Percentiles rank a stretch among this genome's conserved stretches.
These are phyloP conservation scores for Idris sp. DNA, from an alignment of 1,140 invertebrate genomes.

Conservation along the genomic window DNA sequence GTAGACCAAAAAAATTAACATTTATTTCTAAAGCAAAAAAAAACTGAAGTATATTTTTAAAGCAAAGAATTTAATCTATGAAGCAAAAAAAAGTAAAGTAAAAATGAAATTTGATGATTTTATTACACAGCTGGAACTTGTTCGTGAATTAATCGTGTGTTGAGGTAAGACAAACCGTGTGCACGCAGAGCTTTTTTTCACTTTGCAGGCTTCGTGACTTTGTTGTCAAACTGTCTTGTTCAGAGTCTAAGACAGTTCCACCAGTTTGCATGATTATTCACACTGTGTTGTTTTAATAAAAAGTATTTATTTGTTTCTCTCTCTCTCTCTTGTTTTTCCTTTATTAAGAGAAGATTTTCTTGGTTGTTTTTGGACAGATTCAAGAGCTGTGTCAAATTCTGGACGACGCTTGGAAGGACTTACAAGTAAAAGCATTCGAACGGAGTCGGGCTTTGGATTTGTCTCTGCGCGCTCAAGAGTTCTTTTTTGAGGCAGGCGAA, in stretches of 20 bases:
- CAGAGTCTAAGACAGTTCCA: too few species aligned
- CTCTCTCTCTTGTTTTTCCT: too few species aligned
- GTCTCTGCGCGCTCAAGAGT: constrained; percentile 92
- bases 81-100: too few species aligned
- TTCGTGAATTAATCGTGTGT: constrained; percentile 62
- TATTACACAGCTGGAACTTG: constrained; percentile 74
- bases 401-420: constrained; percentile 83
- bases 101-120: constrained; percentile 43
- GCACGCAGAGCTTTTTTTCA: constrained; percentile 58
- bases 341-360: constrained; percentile 2
- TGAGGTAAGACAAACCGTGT: constrained; percentile 69
- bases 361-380: constrained; percentile 80
- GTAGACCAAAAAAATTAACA: too few species aligned
- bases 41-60: too few species aligned
- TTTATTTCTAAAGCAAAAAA: too few species aligned
- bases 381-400: constrained; percentile 83
- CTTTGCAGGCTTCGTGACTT: constrained; percentile 9
- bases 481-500: constrained; percentile 93
- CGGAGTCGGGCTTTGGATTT: constrained; percentile 89
- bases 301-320: too few species aligned
- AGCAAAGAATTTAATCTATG: too few species aligned
- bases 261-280: constrained; percentile 31
- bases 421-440: constrained; percentile 84
- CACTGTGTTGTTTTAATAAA: background rate
- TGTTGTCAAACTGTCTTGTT: constrained; percentile 17